Percentiles rank a stretch among this genome's conserved stretches.
These are phyloP conservation scores for Oncopodura yosiiana DNA, from an alignment of 1,140 invertebrate genomes.

Conservation along the genomic window DNA sequence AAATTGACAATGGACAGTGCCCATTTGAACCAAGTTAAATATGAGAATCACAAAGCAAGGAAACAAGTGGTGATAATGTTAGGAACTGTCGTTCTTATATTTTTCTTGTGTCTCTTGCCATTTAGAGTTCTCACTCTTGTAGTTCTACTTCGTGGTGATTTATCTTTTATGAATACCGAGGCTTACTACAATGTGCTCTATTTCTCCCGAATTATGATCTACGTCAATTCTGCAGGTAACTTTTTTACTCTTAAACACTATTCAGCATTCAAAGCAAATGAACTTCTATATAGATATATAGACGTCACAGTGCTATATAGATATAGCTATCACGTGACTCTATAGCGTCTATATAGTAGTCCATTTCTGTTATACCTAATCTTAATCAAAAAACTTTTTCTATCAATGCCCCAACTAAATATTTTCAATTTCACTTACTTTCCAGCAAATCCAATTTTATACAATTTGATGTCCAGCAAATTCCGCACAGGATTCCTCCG, in stretches of 20 bases:
- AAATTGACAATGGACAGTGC: conserved; percentile 47
- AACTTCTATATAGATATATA: conserved; percentile 26
- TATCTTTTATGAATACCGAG: conserved; percentile 50
- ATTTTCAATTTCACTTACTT: no score
- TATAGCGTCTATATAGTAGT: no score
- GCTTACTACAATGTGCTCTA: conserved; percentile 68
- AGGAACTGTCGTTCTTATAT: conserved; percentile 68
- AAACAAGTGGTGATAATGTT: conserved; percentile 68
- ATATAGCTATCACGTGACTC: no score
- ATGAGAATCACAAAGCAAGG: conserved; percentile 44
- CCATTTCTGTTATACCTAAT: no score
- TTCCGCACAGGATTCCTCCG: conserved; percentile 64
- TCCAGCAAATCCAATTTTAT: conserved; percentile 81
- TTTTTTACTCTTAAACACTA: neutral
- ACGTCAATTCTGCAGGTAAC: conserved; percentile 65
- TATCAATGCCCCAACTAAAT: conserved; percentile 73
- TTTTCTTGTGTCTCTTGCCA: conserved; percentile 76
- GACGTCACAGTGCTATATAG: no score
- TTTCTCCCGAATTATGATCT: conserved; percentile 72
- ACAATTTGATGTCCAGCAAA: conserved; percentile 59
- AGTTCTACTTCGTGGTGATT: conserved; percentile 55
- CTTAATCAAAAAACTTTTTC: conserved; percentile 43
- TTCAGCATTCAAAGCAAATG: neutral
- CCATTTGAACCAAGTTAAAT: conserved; percentile 23
- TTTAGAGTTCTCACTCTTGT: conserved; percentile 73